Percentiles rank a stretch among this genome's conserved stretches.
phyloP scores from a whole-genome alignment of 2,113 vertebrate genomes.

The Prinia subflava region DNA sequence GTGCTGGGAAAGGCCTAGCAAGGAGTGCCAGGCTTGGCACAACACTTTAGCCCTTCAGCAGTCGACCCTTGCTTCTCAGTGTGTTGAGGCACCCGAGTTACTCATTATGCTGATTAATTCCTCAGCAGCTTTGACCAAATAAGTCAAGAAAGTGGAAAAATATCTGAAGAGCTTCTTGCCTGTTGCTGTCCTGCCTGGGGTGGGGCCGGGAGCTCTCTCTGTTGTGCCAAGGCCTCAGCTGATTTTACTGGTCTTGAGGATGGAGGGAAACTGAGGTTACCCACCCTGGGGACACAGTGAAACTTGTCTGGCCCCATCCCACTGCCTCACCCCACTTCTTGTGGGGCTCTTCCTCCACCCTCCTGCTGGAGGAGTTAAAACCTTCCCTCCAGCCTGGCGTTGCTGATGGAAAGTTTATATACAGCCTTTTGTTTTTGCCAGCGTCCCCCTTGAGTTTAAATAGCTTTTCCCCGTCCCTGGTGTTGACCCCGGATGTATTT shows the following conservation, averaged over 20 bases:
- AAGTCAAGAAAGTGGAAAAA: constrained; percentile 41
- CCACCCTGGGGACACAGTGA: neutral
- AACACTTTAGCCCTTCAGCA: neutral
- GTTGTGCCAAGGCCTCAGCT: fast-evolving
- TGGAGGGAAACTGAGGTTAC: neutral
- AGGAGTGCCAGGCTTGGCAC: neutral
- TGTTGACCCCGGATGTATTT: constrained; percentile 61
- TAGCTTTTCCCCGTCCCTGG: constrained; percentile 15
- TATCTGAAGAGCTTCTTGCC: neutral
- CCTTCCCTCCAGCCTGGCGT: neutral
- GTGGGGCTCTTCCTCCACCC: neutral
- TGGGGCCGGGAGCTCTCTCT: neutral
- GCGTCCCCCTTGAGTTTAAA: constrained; percentile 17
- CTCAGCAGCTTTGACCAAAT: constrained; percentile 46
- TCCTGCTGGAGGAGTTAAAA: constrained; percentile 1
- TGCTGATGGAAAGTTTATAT: constrained; percentile 61
- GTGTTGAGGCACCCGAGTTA: neutral
- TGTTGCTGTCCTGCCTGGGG: neutral
- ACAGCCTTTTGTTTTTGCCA: constrained; percentile 65
- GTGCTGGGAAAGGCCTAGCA: neutral
- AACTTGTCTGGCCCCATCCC: neutral
- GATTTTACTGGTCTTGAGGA: neutral
- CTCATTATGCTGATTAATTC: constrained; percentile 31
- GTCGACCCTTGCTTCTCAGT: fast-evolving
- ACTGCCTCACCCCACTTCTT: neutral